phyloP scores from a whole-genome alignment of 2,113 vertebrate species.

The Lagenorhynchus albirostris region DNA sequence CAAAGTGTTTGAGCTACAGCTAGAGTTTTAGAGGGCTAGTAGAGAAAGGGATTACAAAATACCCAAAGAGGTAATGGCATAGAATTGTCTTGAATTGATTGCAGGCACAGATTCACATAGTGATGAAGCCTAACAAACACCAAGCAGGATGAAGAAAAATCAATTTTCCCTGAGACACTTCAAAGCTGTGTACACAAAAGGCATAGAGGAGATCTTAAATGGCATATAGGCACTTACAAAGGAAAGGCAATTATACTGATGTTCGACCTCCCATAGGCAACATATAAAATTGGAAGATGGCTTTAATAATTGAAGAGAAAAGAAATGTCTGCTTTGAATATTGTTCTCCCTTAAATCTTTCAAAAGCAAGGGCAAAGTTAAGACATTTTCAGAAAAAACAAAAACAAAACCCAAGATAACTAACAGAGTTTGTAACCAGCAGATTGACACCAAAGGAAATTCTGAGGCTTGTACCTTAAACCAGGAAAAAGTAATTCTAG shows the following conservation, averaged over 20 bases:
- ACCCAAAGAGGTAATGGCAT: too few species aligned
- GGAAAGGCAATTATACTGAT: not conserved
- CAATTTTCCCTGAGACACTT: not conserved
- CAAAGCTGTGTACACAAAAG: not conserved
- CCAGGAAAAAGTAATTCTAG: not conserved
- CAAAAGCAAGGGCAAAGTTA: not conserved
- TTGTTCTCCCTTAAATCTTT: not conserved
- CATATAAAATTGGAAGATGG: not conserved
- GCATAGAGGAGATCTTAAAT: not conserved
- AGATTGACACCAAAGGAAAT: not conserved
- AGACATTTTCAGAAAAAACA: not conserved
- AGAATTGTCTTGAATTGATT: too few species aligned
- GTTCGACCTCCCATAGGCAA: not conserved
- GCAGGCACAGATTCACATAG: not conserved
- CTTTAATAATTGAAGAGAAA: not conserved
- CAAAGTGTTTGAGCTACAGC: not conserved
- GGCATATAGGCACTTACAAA: not conserved
- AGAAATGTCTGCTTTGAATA: not conserved
- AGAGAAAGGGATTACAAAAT: not conserved
- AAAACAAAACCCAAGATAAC: not conserved
- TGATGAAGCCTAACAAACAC: not conserved
- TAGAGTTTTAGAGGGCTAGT: not conserved
- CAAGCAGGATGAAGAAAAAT: not conserved
- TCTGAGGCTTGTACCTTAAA: not conserved
- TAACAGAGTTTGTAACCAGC: not conserved